Base-by-base conservation (phyloP, 2,113 vertebrate species). In the Bujurquina vittata region DNA sequence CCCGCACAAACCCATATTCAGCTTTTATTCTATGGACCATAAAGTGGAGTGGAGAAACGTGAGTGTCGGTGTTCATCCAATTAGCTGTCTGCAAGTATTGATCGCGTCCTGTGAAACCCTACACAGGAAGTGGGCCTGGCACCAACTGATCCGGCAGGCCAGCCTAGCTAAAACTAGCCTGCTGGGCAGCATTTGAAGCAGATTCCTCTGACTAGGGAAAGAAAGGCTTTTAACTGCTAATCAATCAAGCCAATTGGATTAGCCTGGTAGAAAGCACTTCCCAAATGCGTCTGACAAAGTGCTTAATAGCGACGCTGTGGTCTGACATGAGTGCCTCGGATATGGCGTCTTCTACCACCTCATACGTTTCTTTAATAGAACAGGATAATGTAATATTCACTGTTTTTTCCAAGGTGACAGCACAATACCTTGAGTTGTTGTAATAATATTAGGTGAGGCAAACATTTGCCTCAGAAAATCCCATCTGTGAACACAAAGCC, bases 141-240 rank as follows among this genome's bases (percentile, higher is more conserved):
- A 93, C 89, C 91, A 87, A 88, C 76, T 78, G 84, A 91, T 91
- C 85, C 85, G 61, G 76, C 81, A 88, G 85, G 60, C 83, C 84
- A 81, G 85, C 84, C 87, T 56, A 75, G 80, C 85, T 87, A 29
- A 84, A 81, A 88, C 78, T 90, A 89, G 87, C 89, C 85, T 85
- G 87, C 78, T 89, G 87, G 90, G 92, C 92, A 91, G 77, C 91
- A 92, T 90, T 84, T 90, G 88, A 84, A 92, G 88, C 46, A 54
- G 75, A 93, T 85, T 81, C 84, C 87, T 91, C 82, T 37, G 84
- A 89, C 89, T 83, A 90, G 89, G 91, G 92, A 92, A 94, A 93
- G 92, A 92, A 91, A 92, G 87, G 93, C 92, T 95, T 95, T 95
- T 95, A 95, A 94, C 92, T 90, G 92, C 92, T 90, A 90, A 95